Percentiles rank a stretch among this genome's conserved stretches.
Evolutionary conservation across 92 coral and sea anemone genomes (phyloP).

Genomic region (Porites evermanni): DNA sequence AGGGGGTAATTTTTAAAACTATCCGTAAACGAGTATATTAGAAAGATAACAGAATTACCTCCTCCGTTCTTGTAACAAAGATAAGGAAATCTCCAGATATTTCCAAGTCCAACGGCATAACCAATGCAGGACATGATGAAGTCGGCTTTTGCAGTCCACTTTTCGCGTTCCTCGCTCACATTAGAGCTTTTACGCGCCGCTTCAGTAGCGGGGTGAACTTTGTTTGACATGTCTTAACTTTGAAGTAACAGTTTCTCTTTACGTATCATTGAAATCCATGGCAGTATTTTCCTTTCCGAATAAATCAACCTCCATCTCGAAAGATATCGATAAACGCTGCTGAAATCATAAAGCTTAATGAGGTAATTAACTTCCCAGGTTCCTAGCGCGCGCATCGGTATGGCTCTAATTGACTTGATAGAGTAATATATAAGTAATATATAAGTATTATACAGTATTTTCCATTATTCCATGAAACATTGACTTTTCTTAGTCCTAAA

Average conservation of each 20-base stretch:
- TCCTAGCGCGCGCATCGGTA: neutral
- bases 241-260: neutral
- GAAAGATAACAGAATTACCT: neutral
- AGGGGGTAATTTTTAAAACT: too few relatives aligned
- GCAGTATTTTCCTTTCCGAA: neutral
- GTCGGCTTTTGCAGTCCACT: conserved; percentile 45
- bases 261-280: neutral
- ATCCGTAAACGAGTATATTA: too few relatives aligned
- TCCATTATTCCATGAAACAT: too few relatives aligned
- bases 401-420: neutral
- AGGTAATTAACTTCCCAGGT: neutral
- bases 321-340: neutral
- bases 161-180: conserved; percentile 31
- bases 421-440: too few relatives aligned
- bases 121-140: conserved; percentile 41
- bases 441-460: too few relatives aligned
- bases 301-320: conserved; percentile 8
- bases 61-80: conserved; percentile 52
- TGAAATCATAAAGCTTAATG: conserved; percentile 2
- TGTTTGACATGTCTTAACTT: neutral
- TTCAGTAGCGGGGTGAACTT: conserved; percentile 23
- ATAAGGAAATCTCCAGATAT: conserved; percentile 47
- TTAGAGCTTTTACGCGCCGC: neutral
- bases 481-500: too few relatives aligned
- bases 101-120: conserved; percentile 45